A percentile compares a stretch with the other conserved stretches of the same genome.
phyloP scores from a whole-genome alignment of 2,113 vertebrate species.

The Camelus dromedarius region DNA sequence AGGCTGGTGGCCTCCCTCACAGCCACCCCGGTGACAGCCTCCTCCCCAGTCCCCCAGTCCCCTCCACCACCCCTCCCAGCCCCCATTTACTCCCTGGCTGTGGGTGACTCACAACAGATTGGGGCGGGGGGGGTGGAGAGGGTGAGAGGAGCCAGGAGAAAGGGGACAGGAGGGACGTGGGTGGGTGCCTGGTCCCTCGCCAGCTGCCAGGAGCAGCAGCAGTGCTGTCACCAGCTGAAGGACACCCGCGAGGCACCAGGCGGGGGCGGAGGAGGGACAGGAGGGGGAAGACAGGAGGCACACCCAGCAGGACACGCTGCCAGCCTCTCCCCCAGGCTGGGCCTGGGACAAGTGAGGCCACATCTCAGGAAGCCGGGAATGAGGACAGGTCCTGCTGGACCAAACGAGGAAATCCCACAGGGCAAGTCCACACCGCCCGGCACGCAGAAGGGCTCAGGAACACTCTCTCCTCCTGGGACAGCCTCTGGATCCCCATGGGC shows the following conservation, averaged over 20 bases:
- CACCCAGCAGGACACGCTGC: background rate
- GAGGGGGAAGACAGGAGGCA: background rate
- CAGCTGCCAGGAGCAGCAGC: conserved; percentile 48
- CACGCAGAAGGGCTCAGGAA: no score
- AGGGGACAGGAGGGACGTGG: conserved; percentile 54
- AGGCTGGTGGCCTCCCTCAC: background rate
- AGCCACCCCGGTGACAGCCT: background rate
- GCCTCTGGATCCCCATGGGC: background rate
- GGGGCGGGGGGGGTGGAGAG: background rate
- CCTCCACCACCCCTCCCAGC: no score
- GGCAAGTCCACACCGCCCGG: background rate
- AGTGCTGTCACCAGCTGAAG: background rate
- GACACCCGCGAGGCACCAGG: background rate
- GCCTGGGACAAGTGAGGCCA: background rate
- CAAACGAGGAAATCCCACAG: rapidly evolving
- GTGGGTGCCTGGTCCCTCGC: conserved; percentile 24
- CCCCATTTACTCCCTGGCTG: background rate
- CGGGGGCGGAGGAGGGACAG: background rate
- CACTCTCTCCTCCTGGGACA: rapidly evolving
- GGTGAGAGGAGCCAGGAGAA: background rate
- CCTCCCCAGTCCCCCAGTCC: background rate
- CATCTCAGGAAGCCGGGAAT: background rate
- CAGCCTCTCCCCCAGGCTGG: rapidly evolving
- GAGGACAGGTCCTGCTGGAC: rapidly evolving
- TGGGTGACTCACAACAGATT: conserved; percentile 44